Base-by-base conservation (phyloP, 2,888 invertebrate genomes). In the Myathropa florea region DNA sequence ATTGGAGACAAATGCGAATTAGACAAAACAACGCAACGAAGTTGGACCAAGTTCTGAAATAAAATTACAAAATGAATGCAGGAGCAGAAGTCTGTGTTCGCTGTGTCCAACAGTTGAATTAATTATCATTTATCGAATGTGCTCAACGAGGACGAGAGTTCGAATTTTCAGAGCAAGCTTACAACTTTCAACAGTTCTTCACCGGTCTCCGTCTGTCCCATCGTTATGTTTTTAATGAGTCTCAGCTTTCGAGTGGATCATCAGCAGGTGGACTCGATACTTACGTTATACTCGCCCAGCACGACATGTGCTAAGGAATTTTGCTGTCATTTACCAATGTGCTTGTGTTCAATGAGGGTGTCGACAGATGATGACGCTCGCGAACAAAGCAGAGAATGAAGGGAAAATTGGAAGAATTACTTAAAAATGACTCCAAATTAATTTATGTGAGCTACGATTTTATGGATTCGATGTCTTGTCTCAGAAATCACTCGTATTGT, bases 191-290 rank as follows among this genome's bases (percentile, higher is more conserved):
- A 65, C 57, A 59, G 57, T 60, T 72, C 57, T 68, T 55, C 46
- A 79, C 23, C 24, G 26, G 18, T n/a, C 53, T n/a, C n/a, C n/a
- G n/a, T 53, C 4, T 23, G 39, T 46, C 23, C 12, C 14, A n/a
- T 53, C 12, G 78, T 70, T 63, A 33, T 79, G 71, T 33, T 79
- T 79, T 79, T 79, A 72, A 79, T 72, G 79, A 65, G 65, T 72
- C 61, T 65, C 46, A 46, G 46, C 21, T 30, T 59, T 59, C n/a
- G 10, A 26, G 53, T 59, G 12, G 24, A 18, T 21, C 21, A 46
- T 60, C 53, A 73, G 39, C 4, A 14, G n/a, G n/a, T 23, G 30
- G n/a, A 9, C 26, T n/a, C 24, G 53, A 30, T 23, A 30, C 28
- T 60, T 10, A 57, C 24, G 14, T 12, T 57, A 3, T 12, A 12